Conservation (phyloP, 2,888 invertebrate species). For the Phaonia tiefii region DNA sequence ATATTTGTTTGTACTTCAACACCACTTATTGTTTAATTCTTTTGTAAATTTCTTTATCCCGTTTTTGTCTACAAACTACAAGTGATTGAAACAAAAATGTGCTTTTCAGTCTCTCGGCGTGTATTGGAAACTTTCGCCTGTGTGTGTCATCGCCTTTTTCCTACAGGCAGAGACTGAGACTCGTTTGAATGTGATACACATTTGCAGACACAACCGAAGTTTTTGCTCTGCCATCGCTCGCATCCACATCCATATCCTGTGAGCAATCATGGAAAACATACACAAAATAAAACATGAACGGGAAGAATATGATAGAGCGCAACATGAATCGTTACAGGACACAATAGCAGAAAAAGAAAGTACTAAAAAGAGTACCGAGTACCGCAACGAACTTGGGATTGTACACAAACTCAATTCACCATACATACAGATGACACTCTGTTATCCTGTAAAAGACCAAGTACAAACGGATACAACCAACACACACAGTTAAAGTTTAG, state of each 20-base stretch:
- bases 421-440: slow-evolving; percentile 8
- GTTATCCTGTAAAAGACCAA: not conserved
- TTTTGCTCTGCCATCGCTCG: not conserved
- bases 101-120: slow-evolving; percentile 30
- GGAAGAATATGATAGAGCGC: not conserved
- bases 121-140: slow-evolving; percentile 12
- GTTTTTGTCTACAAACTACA: not conserved
- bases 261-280: slow-evolving; percentile 51
- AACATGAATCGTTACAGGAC: not conserved
- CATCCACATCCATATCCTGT: slow-evolving; percentile 17
- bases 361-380: not conserved
- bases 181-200: not conserved
- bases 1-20: slow-evolving; percentile 8
- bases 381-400: no score
- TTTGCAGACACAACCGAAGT: slow-evolving; percentile 15
- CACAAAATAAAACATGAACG: slow-evolving; percentile 11
- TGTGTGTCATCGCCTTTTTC: not conserved
- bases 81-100: slow-evolving; percentile 15
- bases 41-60: no score
- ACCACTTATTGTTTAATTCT: not conserved
- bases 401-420: slow-evolving; percentile 25
- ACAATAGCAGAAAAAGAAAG: not conserved
- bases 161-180: slow-evolving; percentile 16
- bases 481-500: not conserved
- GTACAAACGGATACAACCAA: slow-evolving; percentile 19